Base-by-base conservation (phyloP, 2,113 vertebrate genomes). In the Coracopsis vasa region DNA sequence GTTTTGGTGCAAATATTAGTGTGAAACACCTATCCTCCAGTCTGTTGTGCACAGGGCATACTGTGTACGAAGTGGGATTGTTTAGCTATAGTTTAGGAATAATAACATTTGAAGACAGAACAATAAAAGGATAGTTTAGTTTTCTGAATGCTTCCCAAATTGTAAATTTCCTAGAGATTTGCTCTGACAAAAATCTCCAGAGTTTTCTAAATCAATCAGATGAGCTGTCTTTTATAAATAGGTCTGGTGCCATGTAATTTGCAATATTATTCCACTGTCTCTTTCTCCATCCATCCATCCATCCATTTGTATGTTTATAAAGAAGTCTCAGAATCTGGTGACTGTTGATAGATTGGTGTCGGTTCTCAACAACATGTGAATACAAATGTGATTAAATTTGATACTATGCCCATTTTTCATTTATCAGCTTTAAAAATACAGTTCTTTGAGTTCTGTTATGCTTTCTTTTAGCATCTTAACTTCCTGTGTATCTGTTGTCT, bases 351-450 rank as follows among this genome's bases (percentile, higher is more conserved):
- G 77, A 96, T 98, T 97, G 97, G 92, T 90, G 95, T 96, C 88
- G 45, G 82, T 88, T 97, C 88, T 97, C 96, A 96, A 88, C 86
- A 97, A 86, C 81, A 82, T 94, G 92, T 97, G 97, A 97, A 97
- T 98, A 97, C 83, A 97, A 97, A 98, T 97, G 93, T 96, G 95
- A 97, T 96, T 97, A 97, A 94, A 95, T 94, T 97, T 97, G 96
- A 97, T 94, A 92, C 79, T 3, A 10, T 92, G 95, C 91, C 94
- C 74, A 66, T 93, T 96, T 97, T 95, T 95, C 84, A 92, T 95
- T 96, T 95, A 96, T 98, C 85, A 93, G 89, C 87, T 96, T 97
- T 95, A 91, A 93, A 69, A 96, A 83, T 42, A 56, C 31, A 86
- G 39, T 79, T 95, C 50, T 86, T 79, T 50, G 56, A 77, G 58